Base-by-base conservation (phyloP, 2,113 vertebrate genomes). In the Catharus fuscescens region DNA sequence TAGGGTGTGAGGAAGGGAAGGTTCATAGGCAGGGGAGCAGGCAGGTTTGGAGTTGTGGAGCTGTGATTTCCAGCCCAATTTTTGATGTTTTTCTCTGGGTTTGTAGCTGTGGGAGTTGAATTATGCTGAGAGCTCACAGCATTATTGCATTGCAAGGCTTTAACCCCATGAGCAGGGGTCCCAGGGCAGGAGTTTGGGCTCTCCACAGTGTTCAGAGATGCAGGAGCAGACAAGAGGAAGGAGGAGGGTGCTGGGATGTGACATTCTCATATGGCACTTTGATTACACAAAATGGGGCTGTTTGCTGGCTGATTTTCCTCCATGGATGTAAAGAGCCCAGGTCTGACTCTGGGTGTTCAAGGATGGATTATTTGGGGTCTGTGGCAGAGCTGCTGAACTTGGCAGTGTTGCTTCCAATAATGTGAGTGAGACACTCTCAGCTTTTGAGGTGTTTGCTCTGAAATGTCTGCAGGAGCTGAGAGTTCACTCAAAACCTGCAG, bases 341-440 rank as follows among this genome's bases (percentile, higher is more conserved):
- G 14, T 16, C 12, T 16, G 32, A 42, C 28, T 0, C 13, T 6
- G 32, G 36, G 17, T 38, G 25, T 42, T 47, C 3, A 29, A 48
- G 57, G 14, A 28, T 67, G 84, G 83, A 8, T 82, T 48, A 16
- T 86, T 59, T 53, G 57, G 32, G 73, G 70, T 25, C 48, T 50
- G 38, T 17, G 65, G 65, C 81, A 73, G 70, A 90, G 73, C 74
- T 59, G 52, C 80, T 83, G 73, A 34, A 20, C 40, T 34, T 29
- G 81, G 65, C 69, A 42, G 42, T 5, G n/a, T 54, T 0, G 0
- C n/a, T 67, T n/a, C 45, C 0, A 0, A 6, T 76, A 42, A 16
- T 0, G 1, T 1, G 29, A 24, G 48, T 2, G 65, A 80, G 76
- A 26, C 3, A 11, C 48, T 0, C 0, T 47, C 54, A 20, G 25